Percentiles rank a stretch among this genome's conserved stretches.
Evolutionary conservation across 2,888 invertebrate genomes (phyloP).

Genomic region (Polydrusus pterygomalis): DNA sequence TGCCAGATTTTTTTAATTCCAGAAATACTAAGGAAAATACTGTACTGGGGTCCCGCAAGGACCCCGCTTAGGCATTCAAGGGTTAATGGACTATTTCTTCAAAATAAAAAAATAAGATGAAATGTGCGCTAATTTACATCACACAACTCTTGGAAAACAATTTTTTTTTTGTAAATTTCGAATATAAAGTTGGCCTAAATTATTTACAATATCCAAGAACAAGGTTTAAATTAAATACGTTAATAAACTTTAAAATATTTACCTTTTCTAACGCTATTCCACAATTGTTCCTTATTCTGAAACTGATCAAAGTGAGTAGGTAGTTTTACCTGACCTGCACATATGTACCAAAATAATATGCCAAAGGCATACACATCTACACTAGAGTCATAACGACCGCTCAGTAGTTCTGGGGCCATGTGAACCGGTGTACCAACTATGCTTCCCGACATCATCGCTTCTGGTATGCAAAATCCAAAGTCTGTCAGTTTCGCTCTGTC

Average conservation of each 20-base stretch:
- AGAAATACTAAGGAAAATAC: too few species aligned
- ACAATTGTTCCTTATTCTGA: conserved; percentile 89
- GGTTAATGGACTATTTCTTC: too few species aligned
- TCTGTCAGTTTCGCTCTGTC: conserved; percentile 89
- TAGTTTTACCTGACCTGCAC: conserved; percentile 86
- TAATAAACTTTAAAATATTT: conserved; percentile 43
- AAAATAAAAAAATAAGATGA: too few species aligned
- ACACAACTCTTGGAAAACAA: too few species aligned
- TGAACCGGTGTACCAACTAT: conserved; percentile 92
- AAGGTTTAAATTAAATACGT: too few species aligned
- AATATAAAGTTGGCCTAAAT: too few species aligned
- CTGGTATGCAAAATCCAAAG: conserved; percentile 92
- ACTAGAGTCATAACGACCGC: conserved; percentile 86
- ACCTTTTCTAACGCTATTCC: conserved; percentile 90
- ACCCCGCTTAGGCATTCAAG: too few species aligned
- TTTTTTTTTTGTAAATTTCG: too few species aligned
- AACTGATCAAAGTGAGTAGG: conserved; percentile 89
- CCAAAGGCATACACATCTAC: conserved; percentile 95
- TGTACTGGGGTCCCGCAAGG: too few species aligned
- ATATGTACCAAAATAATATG: conserved; percentile 92
- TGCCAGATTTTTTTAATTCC: too few species aligned
- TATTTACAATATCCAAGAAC: too few species aligned
- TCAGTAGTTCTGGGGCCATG: conserved; percentile 92
- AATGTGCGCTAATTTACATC: too few species aligned
- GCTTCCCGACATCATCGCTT: conserved; percentile 92